These are phyloP conservation scores for Martes martes DNA, from an alignment of 2,113 vertebrate genomes.

Conservation along the genomic window DNA sequence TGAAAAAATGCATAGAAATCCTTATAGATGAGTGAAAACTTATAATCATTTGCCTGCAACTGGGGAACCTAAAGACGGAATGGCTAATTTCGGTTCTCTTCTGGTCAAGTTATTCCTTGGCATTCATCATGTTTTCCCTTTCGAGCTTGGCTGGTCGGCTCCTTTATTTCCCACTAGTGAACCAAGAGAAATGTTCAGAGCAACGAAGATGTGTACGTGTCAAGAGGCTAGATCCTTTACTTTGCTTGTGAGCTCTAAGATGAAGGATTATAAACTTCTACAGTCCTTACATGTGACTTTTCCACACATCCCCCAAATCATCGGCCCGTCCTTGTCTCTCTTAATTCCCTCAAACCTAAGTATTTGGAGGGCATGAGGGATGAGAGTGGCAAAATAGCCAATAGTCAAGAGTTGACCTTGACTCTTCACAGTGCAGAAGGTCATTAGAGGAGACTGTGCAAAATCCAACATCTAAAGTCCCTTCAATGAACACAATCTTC, in stretches of 20 bases:
- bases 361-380: background rate
- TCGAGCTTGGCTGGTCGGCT: background rate
- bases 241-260: background rate
- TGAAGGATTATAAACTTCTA: background rate
- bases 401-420: too few species aligned
- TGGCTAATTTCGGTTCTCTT: background rate
- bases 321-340: background rate
- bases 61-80: background rate
- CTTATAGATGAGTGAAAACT: background rate
- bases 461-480: background rate
- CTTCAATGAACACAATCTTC: background rate
- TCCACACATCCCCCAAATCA: background rate
- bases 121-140: background rate
- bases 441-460: background rate
- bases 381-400: background rate
- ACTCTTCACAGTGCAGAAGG: background rate
- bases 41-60: background rate
- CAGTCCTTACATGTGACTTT: background rate
- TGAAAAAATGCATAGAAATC: background rate
- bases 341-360: background rate
- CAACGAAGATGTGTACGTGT: background rate
- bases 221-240: background rate
- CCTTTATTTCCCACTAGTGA: background rate
- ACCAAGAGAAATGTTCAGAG: background rate
- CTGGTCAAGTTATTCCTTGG: background rate